phyloP scores from a whole-genome alignment of 2,888 invertebrate genomes.

The Junonia oenone region DNA sequence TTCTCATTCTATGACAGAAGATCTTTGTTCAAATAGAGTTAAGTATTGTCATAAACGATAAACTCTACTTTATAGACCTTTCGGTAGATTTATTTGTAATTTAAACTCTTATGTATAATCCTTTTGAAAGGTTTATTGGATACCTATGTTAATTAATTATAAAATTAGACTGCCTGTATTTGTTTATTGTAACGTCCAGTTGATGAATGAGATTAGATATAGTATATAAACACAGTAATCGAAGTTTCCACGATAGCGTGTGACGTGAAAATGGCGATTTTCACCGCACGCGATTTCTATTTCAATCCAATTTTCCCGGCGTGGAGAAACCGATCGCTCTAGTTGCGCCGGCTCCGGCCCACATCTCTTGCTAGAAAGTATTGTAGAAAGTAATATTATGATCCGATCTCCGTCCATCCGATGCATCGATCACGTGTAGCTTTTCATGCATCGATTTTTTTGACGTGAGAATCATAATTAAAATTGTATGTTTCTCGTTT shows the following conservation, averaged over 20 bases:
- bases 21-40: too few relatives aligned
- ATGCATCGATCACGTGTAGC: constrained; percentile 67
- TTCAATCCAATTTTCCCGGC: constrained; percentile 78
- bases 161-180: not conserved
- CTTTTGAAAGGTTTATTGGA: too few relatives aligned
- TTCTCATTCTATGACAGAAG: too few relatives aligned
- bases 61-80: too few relatives aligned
- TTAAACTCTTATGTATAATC: too few relatives aligned
- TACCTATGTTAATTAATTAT: too few relatives aligned
- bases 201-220: constrained; percentile 8
- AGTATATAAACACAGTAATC: constrained; percentile 10
- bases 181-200: not conserved
- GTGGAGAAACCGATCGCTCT: constrained; percentile 77
- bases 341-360: constrained; percentile 71
- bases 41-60: too few relatives aligned
- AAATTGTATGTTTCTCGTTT: not conserved
- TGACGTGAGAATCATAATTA: not conserved
- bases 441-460: constrained; percentile 51
- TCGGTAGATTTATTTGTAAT: too few relatives aligned
- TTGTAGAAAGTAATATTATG: constrained; percentile 77
- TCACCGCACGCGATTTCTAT: constrained; percentile 73
- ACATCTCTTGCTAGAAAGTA: constrained; percentile 79
- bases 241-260: constrained; percentile 56
- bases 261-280: constrained; percentile 72
- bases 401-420: constrained; percentile 59